Evolutionary conservation across 1,140 invertebrate genomes (phyloP).

Genomic region (Meloidogyne chitwoodi): DNA sequence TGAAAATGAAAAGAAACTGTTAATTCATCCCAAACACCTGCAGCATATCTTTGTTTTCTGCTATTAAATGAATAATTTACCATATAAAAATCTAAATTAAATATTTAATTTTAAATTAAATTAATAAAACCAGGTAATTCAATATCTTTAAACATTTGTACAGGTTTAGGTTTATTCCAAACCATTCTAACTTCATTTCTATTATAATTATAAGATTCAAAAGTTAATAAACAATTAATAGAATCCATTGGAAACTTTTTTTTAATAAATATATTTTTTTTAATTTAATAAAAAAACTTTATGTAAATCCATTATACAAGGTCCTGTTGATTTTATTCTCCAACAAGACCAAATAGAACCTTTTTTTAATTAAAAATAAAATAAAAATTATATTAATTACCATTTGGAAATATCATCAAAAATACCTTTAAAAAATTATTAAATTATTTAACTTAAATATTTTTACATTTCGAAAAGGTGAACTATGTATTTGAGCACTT

Average conservation of each 20-base stretch:
- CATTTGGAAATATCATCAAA: slow-evolving; percentile 59
- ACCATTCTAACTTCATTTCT: slow-evolving; percentile 51
- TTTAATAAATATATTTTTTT: not conserved
- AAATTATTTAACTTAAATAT: not conserved
- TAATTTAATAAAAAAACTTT: slow-evolving; percentile 16
- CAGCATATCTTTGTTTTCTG: slow-evolving; percentile 42
- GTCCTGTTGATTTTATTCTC: slow-evolving; percentile 55
- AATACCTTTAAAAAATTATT: slow-evolving; percentile 35
- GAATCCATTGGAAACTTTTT: slow-evolving; percentile 56
- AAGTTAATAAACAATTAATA: slow-evolving; percentile 48
- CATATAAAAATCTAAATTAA: slow-evolving; percentile 48
- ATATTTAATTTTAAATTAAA: not conserved
- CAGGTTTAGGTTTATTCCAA: slow-evolving; percentile 56
- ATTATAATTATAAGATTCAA: slow-evolving; percentile 60
- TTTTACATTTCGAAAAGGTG: slow-evolving; percentile 54
- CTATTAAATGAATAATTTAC: slow-evolving; percentile 45
- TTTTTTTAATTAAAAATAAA: not conserved
- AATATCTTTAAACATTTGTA: slow-evolving; percentile 58
- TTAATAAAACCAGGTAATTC: slow-evolving; percentile 46
- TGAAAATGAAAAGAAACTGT: slow-evolving; percentile 54
- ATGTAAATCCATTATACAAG: slow-evolving; percentile 51
- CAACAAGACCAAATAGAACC: slow-evolving; percentile 57
- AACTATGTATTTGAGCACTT: slow-evolving; percentile 53
- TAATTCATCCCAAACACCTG: slow-evolving; percentile 58
- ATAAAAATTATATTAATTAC: no score